phyloP scores from a whole-genome alignment of 2,797 vertebrate genomes.

The Margarornis squamiger region DNA sequence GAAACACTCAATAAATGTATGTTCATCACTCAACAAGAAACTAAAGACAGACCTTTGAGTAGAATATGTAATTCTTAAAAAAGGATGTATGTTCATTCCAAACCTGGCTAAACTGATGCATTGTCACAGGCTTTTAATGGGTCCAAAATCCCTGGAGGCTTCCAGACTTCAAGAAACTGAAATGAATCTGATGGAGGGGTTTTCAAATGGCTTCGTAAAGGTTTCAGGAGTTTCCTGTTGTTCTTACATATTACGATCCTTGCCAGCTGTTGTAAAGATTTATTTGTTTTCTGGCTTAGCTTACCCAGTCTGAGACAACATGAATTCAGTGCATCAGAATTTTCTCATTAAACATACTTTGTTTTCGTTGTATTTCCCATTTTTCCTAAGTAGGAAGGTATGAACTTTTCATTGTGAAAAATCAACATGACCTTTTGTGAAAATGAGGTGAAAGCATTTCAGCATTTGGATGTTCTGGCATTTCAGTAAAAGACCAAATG shows the following conservation, averaged over 20 bases:
- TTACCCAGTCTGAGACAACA: background rate
- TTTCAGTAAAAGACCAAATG: slow-evolving; percentile 17
- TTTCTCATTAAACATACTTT: background rate
- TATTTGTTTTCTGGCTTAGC: background rate
- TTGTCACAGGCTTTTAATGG: background rate
- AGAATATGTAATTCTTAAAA: background rate
- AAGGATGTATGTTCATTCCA: background rate
- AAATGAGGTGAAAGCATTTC: slow-evolving; percentile 2
- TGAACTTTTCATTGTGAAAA: slow-evolving; percentile 34
- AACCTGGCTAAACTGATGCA: background rate
- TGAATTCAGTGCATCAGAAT: background rate
- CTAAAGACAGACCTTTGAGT: background rate
- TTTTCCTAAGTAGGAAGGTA: slow-evolving; percentile 3
- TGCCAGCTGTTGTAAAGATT: background rate
- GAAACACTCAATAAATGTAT: background rate
- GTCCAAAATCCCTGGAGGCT: background rate
- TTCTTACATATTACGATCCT: background rate
- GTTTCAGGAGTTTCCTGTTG: background rate
- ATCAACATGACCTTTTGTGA: slow-evolving; percentile 55
- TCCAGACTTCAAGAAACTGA: background rate
- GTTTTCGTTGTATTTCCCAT: background rate
- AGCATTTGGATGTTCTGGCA: background rate
- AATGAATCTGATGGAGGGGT: background rate
- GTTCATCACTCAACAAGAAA: background rate
- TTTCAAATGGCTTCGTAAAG: background rate